Conservation (phyloP, 2,113 vertebrate genomes). For the Monopterus albus region DNA sequence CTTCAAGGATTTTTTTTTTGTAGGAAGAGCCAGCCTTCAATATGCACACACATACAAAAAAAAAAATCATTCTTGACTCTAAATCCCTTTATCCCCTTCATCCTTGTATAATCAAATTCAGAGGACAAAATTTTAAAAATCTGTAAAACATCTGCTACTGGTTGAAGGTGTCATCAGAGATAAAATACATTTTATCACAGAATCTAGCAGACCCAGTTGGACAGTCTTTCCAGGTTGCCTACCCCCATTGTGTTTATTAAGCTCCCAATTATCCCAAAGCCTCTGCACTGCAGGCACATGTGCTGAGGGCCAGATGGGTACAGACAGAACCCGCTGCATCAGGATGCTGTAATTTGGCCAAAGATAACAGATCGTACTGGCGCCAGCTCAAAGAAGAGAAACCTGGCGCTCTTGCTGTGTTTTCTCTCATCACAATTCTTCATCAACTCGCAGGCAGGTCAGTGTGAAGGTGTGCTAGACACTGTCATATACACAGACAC, state of each 20-base stretch:
- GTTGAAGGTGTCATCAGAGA: constrained; percentile 64
- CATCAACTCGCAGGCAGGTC: constrained; percentile 41
- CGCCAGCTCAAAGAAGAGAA: constrained; percentile 40
- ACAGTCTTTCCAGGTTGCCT: constrained; percentile 54
- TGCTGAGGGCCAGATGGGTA: constrained; percentile 68
- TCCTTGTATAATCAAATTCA: constrained; percentile 53
- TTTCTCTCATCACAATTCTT: constrained; percentile 43
- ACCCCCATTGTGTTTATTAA: constrained; percentile 45
- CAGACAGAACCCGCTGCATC: constrained; percentile 62
- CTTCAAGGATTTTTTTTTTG: constrained; percentile 31
- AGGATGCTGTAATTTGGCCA: constrained; percentile 55
- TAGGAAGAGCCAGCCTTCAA: constrained; percentile 80
- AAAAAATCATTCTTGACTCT: constrained; percentile 3
- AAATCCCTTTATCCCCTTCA: constrained; percentile 48
- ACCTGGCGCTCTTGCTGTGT: constrained; percentile 17
- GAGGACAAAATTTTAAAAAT: constrained; percentile 56
- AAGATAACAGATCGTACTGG: constrained; percentile 54
- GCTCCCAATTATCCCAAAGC: constrained; percentile 68
- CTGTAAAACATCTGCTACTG: constrained; percentile 70
- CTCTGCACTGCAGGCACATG: constrained; percentile 67
- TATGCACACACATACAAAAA: constrained; percentile 24
- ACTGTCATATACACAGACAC: constrained; percentile 65
- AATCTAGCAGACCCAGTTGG: constrained; percentile 58
- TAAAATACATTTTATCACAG: constrained; percentile 73
- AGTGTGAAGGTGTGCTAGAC: constrained; percentile 43